These are phyloP conservation scores for Noctua fimbriata DNA, from an alignment of 2,888 invertebrate species.

Conservation along the genomic window DNA sequence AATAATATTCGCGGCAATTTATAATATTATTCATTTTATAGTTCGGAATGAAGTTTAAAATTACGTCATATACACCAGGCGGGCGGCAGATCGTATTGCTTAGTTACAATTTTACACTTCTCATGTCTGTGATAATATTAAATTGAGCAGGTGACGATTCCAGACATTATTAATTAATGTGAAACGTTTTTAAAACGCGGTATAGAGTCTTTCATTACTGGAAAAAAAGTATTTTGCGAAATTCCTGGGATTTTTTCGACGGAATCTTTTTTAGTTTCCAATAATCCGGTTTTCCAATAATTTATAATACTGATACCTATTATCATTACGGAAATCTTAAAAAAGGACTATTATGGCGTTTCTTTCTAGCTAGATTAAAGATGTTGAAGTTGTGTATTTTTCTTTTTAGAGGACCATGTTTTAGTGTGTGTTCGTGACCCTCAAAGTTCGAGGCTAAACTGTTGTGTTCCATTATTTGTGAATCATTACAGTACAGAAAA, in stretches of 20 bases:
- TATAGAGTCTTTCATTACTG: not conserved
- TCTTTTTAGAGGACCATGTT: not conserved
- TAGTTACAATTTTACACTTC: constrained; percentile 1
- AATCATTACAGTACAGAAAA: not conserved
- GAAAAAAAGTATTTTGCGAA: not conserved
- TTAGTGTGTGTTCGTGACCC: not conserved
- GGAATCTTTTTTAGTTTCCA: not conserved
- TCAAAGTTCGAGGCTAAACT: not conserved
- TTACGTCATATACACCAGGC: constrained; percentile 3
- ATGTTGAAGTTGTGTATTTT: not conserved
- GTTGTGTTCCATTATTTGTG: not conserved
- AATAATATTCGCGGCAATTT: too few relatives aligned
- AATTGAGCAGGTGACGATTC: not conserved
- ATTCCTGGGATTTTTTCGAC: not conserved
- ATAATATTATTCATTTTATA: not conserved
- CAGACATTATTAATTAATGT: not conserved
- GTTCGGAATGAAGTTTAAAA: not conserved
- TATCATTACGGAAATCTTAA: not conserved
- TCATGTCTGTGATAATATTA: constrained; percentile 9
- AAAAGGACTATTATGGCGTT: too few relatives aligned
- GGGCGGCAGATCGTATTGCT: constrained; percentile 12
- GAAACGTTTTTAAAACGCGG: not conserved
- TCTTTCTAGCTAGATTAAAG: not conserved
- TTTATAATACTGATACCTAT: not conserved
- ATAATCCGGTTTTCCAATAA: not conserved